Conservation (phyloP, 2,113 vertebrate species). For the Felis chaus region DNA sequence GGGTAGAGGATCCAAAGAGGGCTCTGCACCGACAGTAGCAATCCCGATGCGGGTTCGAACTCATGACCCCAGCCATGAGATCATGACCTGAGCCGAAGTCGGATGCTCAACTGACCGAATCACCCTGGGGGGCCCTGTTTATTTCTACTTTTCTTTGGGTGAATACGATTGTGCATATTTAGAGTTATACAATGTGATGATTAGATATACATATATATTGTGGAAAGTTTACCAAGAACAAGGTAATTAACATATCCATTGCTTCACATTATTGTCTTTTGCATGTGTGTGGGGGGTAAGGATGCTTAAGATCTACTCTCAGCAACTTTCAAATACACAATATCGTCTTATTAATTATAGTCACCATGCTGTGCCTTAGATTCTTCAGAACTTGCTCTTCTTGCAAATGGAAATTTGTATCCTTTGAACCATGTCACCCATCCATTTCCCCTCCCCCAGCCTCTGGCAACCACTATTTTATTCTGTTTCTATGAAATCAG, state of each 20-base stretch:
- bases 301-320: background rate
- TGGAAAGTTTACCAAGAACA: background rate
- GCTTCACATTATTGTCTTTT: background rate
- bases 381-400: background rate
- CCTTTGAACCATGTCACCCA: background rate
- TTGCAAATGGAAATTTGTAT: background rate
- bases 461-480: background rate
- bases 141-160: background rate
- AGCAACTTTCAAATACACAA: background rate
- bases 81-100: too few relatives aligned
- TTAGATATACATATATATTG: background rate
- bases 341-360: background rate
- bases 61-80: too few relatives aligned
- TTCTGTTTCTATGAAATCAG: background rate
- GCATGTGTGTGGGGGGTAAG: background rate
- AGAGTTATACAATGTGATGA: background rate
- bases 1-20: too few relatives aligned
- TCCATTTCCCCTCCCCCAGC: background rate
- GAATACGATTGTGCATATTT: background rate
- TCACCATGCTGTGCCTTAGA: background rate
- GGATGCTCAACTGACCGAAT: too few relatives aligned
- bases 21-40: too few relatives aligned
- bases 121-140: too few relatives aligned
- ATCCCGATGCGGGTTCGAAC: too few relatives aligned
- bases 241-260: background rate